phyloP scores from a whole-genome alignment of 2,888 invertebrate genomes.

The Alentia gelatinosa region DNA sequence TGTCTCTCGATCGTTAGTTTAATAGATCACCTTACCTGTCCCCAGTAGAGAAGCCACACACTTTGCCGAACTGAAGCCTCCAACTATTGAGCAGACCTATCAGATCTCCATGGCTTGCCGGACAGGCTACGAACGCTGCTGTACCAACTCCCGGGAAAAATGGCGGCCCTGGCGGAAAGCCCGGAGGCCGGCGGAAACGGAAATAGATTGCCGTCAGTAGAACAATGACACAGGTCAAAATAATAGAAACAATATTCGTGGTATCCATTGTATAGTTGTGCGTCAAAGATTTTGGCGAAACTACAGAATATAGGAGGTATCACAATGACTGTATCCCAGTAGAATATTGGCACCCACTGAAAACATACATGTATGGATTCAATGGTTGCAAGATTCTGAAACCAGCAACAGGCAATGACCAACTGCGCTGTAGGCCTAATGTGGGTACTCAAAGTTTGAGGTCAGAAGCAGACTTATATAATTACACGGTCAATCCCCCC shows the following conservation, averaged over 20 bases:
- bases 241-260: not conserved
- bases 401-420: too few relatives aligned
- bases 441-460: too few relatives aligned
- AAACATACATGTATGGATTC: too few relatives aligned
- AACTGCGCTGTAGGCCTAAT: too few relatives aligned
- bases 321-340: too few relatives aligned
- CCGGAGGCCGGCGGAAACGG: not conserved
- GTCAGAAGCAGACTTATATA: too few relatives aligned
- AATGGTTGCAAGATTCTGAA: too few relatives aligned
- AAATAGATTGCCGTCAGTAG: not conserved
- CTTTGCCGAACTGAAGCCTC: not conserved
- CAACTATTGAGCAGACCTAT: not conserved
- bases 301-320: too few relatives aligned
- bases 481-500: too few relatives aligned
- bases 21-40: not conserved
- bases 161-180: not conserved
- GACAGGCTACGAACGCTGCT: not conserved
- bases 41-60: constrained; percentile 5
- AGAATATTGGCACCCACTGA: too few relatives aligned
- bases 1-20: not conserved
- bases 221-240: not conserved
- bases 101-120: not conserved
- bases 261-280: too few relatives aligned
- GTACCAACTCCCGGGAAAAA: not conserved
- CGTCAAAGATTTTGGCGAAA: too few relatives aligned